Evolutionary conservation across 2,888 invertebrate species (phyloP).

Genomic region (Phragmatobia fuliginosa): DNA sequence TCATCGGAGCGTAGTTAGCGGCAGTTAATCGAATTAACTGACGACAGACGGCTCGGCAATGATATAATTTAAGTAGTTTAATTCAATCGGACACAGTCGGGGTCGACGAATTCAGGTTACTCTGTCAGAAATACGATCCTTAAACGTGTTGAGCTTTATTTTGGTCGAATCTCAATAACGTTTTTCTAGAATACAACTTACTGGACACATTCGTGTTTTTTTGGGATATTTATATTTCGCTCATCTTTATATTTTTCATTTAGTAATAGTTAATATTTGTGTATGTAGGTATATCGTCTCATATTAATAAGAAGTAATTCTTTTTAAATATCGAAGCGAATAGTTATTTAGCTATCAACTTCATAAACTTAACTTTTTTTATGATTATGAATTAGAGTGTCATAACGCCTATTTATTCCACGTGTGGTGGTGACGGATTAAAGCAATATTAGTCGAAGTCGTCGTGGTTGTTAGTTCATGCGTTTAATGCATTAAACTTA

Average conservation of each 20-base stretch:
- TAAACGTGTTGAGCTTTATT: conserved; percentile 61
- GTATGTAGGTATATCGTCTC: too few relatives aligned
- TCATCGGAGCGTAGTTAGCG: conserved; percentile 65
- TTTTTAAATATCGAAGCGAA: too few relatives aligned
- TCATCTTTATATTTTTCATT: too few relatives aligned
- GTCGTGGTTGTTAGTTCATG: too few relatives aligned
- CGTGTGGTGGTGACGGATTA: too few relatives aligned
- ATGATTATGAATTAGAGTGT: too few relatives aligned
- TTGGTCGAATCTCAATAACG: conserved; percentile 56
- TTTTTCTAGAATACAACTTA: background rate
- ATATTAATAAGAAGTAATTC: too few relatives aligned
- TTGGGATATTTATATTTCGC: background rate
- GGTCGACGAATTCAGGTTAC: conserved; percentile 80
- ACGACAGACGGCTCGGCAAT: conserved; percentile 74
- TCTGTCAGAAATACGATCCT: conserved; percentile 63
- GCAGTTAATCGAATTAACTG: conserved; percentile 78
- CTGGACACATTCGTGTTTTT: background rate
- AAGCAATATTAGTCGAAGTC: too few relatives aligned
- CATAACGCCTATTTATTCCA: too few relatives aligned
- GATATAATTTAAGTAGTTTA: conserved; percentile 84
- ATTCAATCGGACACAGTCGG: conserved; percentile 80
- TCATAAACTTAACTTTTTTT: too few relatives aligned
- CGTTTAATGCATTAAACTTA: background rate
- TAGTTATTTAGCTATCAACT: too few relatives aligned
- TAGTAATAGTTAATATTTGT: background rate